Evolutionary conservation across 2,113 vertebrate species (phyloP).

Genomic region (Brachyhypopomus occidentalis): DNA sequence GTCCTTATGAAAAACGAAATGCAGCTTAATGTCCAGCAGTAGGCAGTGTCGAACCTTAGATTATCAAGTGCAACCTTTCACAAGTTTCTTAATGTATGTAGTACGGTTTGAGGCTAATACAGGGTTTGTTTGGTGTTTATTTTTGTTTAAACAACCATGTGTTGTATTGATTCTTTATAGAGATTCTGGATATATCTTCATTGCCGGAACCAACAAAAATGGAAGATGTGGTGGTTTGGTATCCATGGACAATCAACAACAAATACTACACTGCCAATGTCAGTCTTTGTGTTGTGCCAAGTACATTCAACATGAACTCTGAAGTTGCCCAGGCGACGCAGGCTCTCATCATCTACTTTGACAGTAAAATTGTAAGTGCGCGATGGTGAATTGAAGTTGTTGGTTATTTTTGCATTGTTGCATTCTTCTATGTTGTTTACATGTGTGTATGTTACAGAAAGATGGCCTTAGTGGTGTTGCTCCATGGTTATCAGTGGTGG

Average conservation of each 20-base stretch:
- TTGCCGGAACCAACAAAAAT: conserved; percentile 71
- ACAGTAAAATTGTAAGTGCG: conserved; percentile 84
- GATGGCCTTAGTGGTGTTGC: conserved; percentile 82
- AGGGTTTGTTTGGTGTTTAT: too few species aligned
- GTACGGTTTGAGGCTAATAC: too few species aligned
- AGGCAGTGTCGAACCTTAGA: conserved; percentile 58
- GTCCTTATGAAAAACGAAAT: background rate
- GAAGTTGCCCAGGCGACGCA: conserved; percentile 90
- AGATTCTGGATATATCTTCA: conserved; percentile 81
- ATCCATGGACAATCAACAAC: conserved; percentile 97
- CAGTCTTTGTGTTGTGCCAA: conserved; percentile 86
- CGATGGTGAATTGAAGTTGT: background rate
- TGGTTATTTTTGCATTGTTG: background rate
- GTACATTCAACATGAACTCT: conserved; percentile 77
- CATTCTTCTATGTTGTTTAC: background rate
- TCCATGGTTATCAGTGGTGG: conserved; percentile 86
- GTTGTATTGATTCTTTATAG: conserved; percentile 65
- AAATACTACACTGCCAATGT: conserved; percentile 95
- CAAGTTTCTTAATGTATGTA: too few species aligned
- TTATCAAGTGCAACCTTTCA: background rate
- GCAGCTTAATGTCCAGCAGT: conserved; percentile 57
- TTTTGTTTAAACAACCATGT: too few species aligned
- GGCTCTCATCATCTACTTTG: conserved; percentile 92
- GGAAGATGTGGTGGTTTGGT: conserved; percentile 79
- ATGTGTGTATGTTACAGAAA: conserved; percentile 73